Conservation (phyloP, 2,888 invertebrate species). For the Rhagonycha fulva region DNA sequence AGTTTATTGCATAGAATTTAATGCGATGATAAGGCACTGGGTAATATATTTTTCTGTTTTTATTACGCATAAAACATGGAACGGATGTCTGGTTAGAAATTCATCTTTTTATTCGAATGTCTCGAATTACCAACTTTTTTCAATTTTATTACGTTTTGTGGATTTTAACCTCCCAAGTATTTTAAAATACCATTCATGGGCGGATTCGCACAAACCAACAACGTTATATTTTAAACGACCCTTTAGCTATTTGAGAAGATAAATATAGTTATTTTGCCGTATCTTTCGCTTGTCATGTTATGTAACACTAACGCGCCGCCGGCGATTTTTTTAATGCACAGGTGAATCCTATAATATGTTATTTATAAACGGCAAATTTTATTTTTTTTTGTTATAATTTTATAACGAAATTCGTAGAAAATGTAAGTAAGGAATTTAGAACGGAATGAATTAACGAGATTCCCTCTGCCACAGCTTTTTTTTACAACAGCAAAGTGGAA, state of each 20-base stretch:
- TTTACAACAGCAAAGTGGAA: no score
- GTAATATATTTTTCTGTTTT: constrained; percentile 13
- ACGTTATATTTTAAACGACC: no score
- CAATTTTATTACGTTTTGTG: not conserved
- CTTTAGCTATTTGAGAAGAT: no score
- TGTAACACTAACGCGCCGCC: not conserved
- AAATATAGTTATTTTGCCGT: no score
- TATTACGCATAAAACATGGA: constrained; percentile 23
- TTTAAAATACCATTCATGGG: not conserved
- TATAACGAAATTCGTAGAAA: no score
- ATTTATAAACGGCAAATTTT: not conserved
- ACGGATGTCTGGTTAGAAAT: constrained; percentile 30
- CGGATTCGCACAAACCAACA: not conserved
- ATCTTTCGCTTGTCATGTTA: no score
- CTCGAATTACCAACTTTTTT: constrained; percentile 20
- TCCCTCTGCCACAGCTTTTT: no score
- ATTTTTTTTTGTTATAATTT: no score
- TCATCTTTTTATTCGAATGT: constrained; percentile 27
- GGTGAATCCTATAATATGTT: not conserved
- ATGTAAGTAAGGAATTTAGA: no score
- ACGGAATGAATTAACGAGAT: no score
- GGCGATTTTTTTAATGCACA: not conserved
- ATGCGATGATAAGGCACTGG: constrained; percentile 7
- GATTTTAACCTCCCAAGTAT: not conserved
- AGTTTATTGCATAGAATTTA: constrained; percentile 10